Percentiles rank a stretch among this genome's conserved stretches.
These are phyloP conservation scores for Uria aalge DNA, from an alignment of 2,113 vertebrate genomes.

Conservation along the genomic window DNA sequence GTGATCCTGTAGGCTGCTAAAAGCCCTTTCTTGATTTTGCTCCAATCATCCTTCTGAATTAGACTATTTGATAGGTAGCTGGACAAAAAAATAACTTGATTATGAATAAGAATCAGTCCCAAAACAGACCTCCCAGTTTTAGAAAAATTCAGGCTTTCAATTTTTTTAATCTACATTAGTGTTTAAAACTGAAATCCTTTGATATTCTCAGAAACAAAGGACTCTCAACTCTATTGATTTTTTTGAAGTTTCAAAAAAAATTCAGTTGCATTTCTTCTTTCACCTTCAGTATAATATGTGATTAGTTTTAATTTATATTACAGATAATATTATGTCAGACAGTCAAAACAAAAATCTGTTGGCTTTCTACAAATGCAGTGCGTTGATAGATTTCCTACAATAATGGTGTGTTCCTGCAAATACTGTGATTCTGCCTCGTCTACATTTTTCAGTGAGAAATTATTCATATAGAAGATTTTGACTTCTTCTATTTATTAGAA, in stretches of 20 bases:
- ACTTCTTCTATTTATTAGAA: not conserved
- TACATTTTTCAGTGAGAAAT: not conserved
- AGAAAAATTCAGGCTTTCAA: not conserved
- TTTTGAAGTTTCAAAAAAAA: not conserved
- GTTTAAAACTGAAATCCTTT: not conserved
- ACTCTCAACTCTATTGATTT: not conserved
- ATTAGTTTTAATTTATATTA: not conserved
- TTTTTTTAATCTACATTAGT: not conserved
- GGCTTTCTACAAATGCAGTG: not conserved
- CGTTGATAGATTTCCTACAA: not conserved
- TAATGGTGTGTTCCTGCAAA: not conserved
- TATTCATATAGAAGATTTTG: not conserved
- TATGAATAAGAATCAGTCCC: not conserved
- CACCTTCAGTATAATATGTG: not conserved
- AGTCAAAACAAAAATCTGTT: not conserved
- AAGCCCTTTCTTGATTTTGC: not conserved
- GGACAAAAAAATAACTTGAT: not conserved
- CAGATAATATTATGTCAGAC: not conserved
- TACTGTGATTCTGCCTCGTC: not conserved
- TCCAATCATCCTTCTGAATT: not conserved
- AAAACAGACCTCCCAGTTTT: not conserved
- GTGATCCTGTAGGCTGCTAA: not conserved
- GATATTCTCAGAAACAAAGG: not conserved
- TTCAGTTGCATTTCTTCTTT: not conserved
- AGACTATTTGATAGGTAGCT: not conserved